A percentile compares a stretch with the other conserved stretches of the same genome.
These are phyloP conservation scores for Benthosema pterotum DNA, from an alignment of 2,797 vertebrate species.

Conservation along the genomic window DNA sequence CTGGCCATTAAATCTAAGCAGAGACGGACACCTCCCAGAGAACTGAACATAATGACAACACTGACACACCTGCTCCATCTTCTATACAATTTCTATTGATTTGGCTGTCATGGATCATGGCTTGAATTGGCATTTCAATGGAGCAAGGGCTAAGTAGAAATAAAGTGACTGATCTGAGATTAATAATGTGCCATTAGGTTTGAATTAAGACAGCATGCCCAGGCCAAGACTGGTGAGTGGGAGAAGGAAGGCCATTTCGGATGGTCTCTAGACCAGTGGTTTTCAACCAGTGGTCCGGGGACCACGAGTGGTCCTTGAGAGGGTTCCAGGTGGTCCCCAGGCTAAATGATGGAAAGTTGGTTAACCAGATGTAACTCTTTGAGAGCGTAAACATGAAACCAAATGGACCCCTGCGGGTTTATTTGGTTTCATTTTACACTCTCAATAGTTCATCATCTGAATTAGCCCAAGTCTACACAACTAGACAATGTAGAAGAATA, in stretches of 20 bases:
- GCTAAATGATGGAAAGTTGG: no score
- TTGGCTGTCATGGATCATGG: conserved; percentile 68
- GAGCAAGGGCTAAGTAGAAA: conserved; percentile 50
- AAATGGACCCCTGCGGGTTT: no score
- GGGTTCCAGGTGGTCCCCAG: no score
- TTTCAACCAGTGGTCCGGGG: no score
- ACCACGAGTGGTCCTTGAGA: no score
- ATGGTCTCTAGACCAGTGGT: no score
- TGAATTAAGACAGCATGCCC: conserved; percentile 30
- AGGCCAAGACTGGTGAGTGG: conserved; percentile 17
- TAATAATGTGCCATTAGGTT: conserved; percentile 36
- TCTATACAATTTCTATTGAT: conserved; percentile 68
- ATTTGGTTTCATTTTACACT: no score
- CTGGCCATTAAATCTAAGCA: neutral
- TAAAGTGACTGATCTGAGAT: conserved; percentile 55
- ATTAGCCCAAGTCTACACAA: no score
- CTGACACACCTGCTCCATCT: conserved; percentile 46
- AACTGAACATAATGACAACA: conserved; percentile 53
- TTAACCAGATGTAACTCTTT: no score
- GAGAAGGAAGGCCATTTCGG: neutral
- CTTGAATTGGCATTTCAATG: conserved; percentile 69
- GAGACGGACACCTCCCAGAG: conserved; percentile 29
- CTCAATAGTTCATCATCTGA: no score
- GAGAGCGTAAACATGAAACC: no score
- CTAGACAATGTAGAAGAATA: no score